These are phyloP conservation scores for Sarcophilus harrisii DNA, from an alignment of 2,797 vertebrate genomes.

Conservation along the genomic window DNA sequence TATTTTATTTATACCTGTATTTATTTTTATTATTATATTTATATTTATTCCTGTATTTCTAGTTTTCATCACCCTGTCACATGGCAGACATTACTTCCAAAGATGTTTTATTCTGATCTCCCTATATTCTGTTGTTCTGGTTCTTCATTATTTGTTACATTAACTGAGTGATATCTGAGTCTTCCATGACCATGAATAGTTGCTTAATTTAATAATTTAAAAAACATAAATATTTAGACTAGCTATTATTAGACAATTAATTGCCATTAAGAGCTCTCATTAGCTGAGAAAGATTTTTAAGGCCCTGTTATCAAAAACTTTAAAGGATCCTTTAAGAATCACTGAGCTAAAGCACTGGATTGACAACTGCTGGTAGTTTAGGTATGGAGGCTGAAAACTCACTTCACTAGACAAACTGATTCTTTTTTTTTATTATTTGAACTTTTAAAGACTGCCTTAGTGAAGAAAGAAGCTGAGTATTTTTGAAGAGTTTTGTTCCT, in stretches of 20 bases:
- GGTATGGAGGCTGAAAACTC: background rate
- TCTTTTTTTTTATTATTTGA: constrained; percentile 31
- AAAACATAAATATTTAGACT: constrained; percentile 5
- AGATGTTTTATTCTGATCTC: background rate
- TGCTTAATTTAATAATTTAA: background rate
- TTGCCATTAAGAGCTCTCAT: constrained; percentile 6
- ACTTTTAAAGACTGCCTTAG: constrained; percentile 52
- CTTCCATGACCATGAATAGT: background rate
- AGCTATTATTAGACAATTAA: background rate
- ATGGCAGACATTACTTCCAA: background rate
- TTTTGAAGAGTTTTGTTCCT: constrained; percentile 34
- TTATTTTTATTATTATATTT: no score
- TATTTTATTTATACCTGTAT: no score
- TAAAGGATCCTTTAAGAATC: background rate
- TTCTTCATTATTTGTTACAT: constrained; percentile 2
- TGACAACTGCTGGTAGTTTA: background rate
- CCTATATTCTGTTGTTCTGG: background rate
- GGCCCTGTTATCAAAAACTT: background rate
- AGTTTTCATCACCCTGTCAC: background rate
- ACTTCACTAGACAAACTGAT: background rate
- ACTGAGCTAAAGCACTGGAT: background rate
- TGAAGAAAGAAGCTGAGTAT: constrained; percentile 32
- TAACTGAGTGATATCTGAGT: background rate
- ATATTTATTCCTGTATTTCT: background rate
- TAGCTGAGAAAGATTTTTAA: constrained; percentile 31